A percentile compares a stretch with the other conserved stretches of the same genome.
Conservation (phyloP, 2,888 invertebrate species). For the Noctuana brunneofusca region DNA sequence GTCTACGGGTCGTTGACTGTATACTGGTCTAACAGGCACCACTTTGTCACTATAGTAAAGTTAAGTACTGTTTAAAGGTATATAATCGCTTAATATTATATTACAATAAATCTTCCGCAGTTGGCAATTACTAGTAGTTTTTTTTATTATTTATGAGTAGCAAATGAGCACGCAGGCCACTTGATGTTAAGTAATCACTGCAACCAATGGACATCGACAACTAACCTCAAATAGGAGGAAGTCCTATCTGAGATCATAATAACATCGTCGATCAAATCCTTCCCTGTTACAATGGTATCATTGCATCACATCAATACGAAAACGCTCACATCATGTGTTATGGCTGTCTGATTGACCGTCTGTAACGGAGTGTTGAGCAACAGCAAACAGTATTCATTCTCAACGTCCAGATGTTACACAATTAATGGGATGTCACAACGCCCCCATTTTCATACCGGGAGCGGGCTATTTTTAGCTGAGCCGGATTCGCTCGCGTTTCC, state of each 20-base stretch:
- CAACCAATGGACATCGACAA: too few species aligned
- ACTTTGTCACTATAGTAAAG: not conserved
- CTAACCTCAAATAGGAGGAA: too few species aligned
- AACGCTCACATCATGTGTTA: not conserved
- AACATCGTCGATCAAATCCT: not conserved
- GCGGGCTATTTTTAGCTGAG: slow-evolving; percentile 10
- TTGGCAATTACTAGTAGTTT: not conserved
- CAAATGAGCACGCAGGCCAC: not conserved
- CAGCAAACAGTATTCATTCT: not conserved
- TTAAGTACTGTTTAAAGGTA: not conserved
- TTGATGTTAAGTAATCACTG: not conserved
- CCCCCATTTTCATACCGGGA: slow-evolving; percentile 13
- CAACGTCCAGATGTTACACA: not conserved
- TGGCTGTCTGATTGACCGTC: not conserved
- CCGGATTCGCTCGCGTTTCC: slow-evolving; percentile 14
- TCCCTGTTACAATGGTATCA: not conserved
- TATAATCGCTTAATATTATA: not conserved
- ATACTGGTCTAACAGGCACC: not conserved
- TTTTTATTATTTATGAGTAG: not conserved
- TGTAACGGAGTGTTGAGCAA: not conserved
- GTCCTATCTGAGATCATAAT: not conserved
- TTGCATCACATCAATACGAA: not conserved
- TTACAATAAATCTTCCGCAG: not conserved
- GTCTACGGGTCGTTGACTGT: slow-evolving; percentile 20
- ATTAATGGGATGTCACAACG: slow-evolving; percentile 12